Evolutionary conservation across 2,888 invertebrate genomes (phyloP), one percentile per base, ranked within the genome.

Genomic region (Eupithecia vulgata): DNA sequence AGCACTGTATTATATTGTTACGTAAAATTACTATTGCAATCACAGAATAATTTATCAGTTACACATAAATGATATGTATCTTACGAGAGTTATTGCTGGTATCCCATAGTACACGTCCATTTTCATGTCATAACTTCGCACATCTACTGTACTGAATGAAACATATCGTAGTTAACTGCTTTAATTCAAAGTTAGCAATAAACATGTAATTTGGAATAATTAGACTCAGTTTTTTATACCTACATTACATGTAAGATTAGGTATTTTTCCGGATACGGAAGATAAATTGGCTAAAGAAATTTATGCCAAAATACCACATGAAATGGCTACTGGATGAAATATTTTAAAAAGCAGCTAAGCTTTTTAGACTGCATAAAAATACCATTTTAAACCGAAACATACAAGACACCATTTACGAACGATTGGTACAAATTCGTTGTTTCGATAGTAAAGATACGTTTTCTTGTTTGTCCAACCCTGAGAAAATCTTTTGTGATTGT

Each of bases 101-200:
- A 76, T 75, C 72, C 71, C 67, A 74, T 79, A 77, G 77, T 75
- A 77, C 78, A 80, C 77, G 72, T 71, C 70, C 77, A 80, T 79
- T 76, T 71, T 75, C 78, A 79, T 80, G 72, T 76, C 78, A 80
- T 80, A 73, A 68, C 73, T 77, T 74, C 74, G 75, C 78, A 78
- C 75, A 79, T 76, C 71, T 75, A 72, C 57, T 68, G 71, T 77
- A 78, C 59, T 73, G 72, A 70, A 72, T 76, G 75, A 67, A 78
- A 74, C 73, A 73, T 78, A 75, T 71, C 42, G 77, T 80, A 80
- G 78, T 77, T 78, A 70, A 40, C 52, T 72, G 75, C 75, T 76
- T 73, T 73, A 45, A 70, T 73, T 65, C 68, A 70, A 75, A 68
- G 65, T 75, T 70, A 70, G 72, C 72, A 68, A 70, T 70, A 65